Evolutionary conservation across 2,797 vertebrate species (phyloP).

Genomic region (Philypnodon macrostomus): DNA sequence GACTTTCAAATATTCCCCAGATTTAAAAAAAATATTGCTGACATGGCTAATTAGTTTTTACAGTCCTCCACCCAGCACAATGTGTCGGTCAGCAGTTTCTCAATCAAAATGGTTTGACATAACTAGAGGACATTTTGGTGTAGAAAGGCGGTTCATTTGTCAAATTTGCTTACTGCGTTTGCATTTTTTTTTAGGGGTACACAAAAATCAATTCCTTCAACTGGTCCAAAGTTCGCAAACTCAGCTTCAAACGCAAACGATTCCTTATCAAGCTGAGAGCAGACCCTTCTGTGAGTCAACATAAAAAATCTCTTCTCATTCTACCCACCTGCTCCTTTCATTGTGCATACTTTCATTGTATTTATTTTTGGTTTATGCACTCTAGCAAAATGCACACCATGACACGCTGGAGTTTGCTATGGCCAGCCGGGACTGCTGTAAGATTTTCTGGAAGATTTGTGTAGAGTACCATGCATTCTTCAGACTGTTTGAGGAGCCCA

Average conservation of each 20-base stretch:
- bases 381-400: conserved; percentile 75
- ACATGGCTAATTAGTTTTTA: conserved; percentile 24
- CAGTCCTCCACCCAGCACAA: conserved; percentile 9
- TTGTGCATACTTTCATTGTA: not conserved
- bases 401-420: conserved; percentile 97
- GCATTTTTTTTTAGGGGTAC: conserved; percentile 77
- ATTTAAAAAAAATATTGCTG: conserved; percentile 17
- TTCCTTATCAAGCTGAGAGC: conserved; percentile 95
- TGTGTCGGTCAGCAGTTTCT: not conserved
- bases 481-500: conserved; percentile 95
- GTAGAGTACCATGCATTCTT: conserved; percentile 99
- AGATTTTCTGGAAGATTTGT: conserved; percentile 98
- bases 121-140: not conserved
- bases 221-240: conserved; percentile 96
- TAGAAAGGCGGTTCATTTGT: too few species aligned
- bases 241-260: conserved; percentile 96
- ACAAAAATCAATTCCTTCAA: conserved; percentile 97
- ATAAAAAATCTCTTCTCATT: not conserved
- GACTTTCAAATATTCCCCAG: not conserved
- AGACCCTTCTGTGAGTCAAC: conserved; percentile 86
- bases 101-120: not conserved
- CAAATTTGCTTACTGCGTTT: not conserved
- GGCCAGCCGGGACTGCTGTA: conserved; percentile 95
- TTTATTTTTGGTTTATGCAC: not conserved
- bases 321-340: not conserved